These are phyloP conservation scores for Poeciliopsis infans DNA, from an alignment of 2,797 vertebrate genomes.

Conservation along the genomic window DNA sequence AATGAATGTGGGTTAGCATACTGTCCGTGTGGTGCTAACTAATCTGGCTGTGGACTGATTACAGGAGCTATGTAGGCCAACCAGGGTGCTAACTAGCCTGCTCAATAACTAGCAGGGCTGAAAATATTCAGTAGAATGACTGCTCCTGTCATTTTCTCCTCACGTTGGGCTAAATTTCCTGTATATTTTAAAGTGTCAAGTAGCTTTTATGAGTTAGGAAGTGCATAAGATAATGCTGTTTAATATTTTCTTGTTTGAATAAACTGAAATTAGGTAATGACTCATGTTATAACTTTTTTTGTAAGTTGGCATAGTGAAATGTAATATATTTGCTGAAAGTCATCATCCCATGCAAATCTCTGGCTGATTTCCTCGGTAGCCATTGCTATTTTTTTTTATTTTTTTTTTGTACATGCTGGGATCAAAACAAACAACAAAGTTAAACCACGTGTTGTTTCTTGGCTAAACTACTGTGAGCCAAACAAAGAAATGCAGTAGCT, in stretches of 20 bases:
- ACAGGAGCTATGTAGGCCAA: slow-evolving; percentile 19
- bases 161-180: neutral
- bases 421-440: neutral
- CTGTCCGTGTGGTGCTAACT: slow-evolving; percentile 1
- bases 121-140: slow-evolving; percentile 54
- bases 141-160: slow-evolving; percentile 11
- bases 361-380: too few species aligned
- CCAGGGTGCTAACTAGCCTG: slow-evolving; percentile 34
- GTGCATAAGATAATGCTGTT: neutral
- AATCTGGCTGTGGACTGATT: slow-evolving; percentile 35
- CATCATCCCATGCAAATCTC: neutral
- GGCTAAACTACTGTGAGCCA: neutral
- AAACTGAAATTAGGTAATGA: neutral
- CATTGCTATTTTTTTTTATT: too few species aligned
- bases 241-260: neutral
- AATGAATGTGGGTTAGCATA: neutral
- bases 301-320: neutral
- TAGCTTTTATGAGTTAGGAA: neutral
- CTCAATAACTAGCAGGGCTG: slow-evolving; percentile 38
- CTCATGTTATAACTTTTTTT: neutral
- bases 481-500: neutral
- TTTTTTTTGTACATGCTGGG: neutral
- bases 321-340: neutral
- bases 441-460: neutral
- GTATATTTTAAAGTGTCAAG: neutral